phyloP scores from a whole-genome alignment of 2,113 vertebrate species.

The Clarias batrachus region DNA sequence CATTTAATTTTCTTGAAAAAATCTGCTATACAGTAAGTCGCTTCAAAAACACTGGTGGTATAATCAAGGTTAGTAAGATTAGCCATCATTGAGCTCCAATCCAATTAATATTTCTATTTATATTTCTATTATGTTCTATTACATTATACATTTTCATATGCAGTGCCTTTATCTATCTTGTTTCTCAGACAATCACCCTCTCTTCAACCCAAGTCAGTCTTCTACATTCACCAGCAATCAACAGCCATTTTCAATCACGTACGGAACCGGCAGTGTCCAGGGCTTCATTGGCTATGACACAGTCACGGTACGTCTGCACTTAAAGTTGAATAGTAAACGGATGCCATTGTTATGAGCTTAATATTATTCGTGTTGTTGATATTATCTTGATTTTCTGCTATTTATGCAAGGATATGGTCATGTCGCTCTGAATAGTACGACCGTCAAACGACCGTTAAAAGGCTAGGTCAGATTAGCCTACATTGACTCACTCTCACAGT shows the following conservation, averaged over 20 bases:
- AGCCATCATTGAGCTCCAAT: background rate
- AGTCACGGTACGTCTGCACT: constrained; percentile 61
- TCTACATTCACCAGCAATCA: constrained; percentile 60
- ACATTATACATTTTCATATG: background rate
- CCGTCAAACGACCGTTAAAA: background rate
- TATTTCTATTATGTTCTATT: no score
- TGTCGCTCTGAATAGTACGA: background rate
- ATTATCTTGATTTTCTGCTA: background rate
- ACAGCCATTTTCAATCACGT: constrained; percentile 60
- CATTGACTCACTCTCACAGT: background rate
- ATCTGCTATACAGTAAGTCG: background rate
- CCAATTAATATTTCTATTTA: background rate
- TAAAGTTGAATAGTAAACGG: background rate
- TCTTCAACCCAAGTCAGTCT: constrained; percentile 63
- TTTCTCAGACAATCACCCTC: constrained; percentile 60
- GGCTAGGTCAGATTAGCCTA: background rate
- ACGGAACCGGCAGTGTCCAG: constrained; percentile 65
- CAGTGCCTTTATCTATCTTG: background rate
- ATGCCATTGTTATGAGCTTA: background rate
- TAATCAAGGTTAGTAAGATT: background rate
- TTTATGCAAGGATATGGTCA: background rate
- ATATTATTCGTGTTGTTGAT: background rate
- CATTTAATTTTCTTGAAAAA: background rate
- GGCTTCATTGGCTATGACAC: constrained; percentile 69
- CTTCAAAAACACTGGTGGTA: background rate